These are phyloP conservation scores for Enteromius viviparus DNA, from an alignment of 2,797 vertebrate species.

Conservation along the genomic window DNA sequence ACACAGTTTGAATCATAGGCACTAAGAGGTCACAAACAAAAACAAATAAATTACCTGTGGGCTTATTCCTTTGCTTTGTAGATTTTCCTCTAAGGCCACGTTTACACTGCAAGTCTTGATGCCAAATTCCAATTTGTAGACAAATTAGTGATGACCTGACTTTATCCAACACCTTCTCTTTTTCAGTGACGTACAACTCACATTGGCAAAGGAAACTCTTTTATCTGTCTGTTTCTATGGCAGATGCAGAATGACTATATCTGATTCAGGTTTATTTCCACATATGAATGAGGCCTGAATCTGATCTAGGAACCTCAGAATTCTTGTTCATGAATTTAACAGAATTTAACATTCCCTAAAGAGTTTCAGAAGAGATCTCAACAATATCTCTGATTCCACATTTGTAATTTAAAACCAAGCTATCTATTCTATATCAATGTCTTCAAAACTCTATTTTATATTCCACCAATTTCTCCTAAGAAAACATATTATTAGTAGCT, in stretches of 20 bases:
- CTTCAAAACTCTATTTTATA: background rate
- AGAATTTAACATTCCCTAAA: background rate
- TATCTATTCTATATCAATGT: background rate
- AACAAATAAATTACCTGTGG: conserved; percentile 13
- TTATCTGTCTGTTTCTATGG: background rate
- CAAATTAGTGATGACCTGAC: background rate
- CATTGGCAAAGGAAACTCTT: background rate
- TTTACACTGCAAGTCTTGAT: background rate
- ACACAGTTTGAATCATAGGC: conserved; percentile 12
- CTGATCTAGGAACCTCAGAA: background rate
- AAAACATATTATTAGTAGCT: background rate
- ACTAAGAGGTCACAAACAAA: conserved; percentile 16
- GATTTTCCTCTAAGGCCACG: background rate
- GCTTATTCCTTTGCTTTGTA: background rate
- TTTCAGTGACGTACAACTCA: background rate
- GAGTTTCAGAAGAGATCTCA: background rate
- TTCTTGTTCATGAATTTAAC: background rate
- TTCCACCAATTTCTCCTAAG: background rate
- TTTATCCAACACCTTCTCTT: background rate
- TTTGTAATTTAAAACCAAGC: background rate
- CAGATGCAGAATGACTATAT: background rate
- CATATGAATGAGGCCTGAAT: background rate
- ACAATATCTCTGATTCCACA: background rate
- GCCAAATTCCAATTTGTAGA: background rate
- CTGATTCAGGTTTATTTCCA: background rate